These are phyloP conservation scores for Nemoura dubitans DNA, from an alignment of 2,888 invertebrate genomes.

Conservation along the genomic window DNA sequence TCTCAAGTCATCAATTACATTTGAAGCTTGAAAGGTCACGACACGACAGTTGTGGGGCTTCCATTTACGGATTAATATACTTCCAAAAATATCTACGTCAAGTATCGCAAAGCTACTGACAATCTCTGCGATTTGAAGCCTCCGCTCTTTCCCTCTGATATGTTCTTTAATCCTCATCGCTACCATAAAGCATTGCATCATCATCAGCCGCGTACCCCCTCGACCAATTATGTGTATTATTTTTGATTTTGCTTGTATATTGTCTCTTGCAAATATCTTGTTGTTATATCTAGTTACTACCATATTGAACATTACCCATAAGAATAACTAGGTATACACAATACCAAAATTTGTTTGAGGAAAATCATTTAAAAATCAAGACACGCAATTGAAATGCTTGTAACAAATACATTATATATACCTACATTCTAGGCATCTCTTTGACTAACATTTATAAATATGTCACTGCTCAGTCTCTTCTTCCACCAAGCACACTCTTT, in stretches of 20 bases:
- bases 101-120: background rate
- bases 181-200: background rate
- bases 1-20: background rate
- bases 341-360: background rate
- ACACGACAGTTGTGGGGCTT: background rate
- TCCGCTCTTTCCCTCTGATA: background rate
- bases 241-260: background rate
- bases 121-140: background rate
- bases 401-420: background rate
- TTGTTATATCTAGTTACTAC: conserved; percentile 1
- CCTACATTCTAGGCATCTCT: too few species aligned
- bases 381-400: background rate
- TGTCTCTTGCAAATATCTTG: background rate
- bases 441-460: too few species aligned
- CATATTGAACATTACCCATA: background rate
- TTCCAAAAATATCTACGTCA: conserved; percentile 20
- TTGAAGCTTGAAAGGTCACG: background rate
- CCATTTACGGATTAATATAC: background rate
- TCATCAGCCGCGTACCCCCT: background rate
- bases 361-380: background rate
- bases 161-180: background rate
- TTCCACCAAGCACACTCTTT: too few species aligned
- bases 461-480: too few species aligned
- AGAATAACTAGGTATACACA: background rate
- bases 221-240: background rate